Conservation (phyloP, 2,113 vertebrate species). For the Odontesthes bonariensis region DNA sequence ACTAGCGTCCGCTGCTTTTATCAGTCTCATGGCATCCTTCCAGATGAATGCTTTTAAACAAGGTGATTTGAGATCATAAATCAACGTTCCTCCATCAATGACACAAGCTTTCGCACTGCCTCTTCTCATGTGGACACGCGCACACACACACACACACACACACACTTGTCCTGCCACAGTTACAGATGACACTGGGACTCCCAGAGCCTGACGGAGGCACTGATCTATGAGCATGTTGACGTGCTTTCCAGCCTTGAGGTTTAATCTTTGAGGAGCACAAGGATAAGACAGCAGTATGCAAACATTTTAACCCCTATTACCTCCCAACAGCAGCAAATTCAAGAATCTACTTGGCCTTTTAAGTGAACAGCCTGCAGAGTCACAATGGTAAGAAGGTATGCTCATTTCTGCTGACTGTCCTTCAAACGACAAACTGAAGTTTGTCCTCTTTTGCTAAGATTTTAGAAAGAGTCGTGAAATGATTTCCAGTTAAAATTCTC, state of each 20-base stretch:
- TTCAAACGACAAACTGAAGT: slow-evolving; percentile 19
- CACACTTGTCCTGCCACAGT: neutral
- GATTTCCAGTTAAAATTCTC: neutral
- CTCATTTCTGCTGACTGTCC: slow-evolving; percentile 38
- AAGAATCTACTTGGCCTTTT: slow-evolving; percentile 32
- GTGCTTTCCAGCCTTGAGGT: slow-evolving; percentile 8
- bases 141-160: neutral
- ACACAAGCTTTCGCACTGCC: neutral
- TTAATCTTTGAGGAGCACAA: slow-evolving; percentile 9
- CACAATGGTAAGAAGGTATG: slow-evolving; percentile 9
- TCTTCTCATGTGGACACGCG: slow-evolving; percentile 17
- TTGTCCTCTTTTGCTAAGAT: neutral
- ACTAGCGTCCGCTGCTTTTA: neutral
- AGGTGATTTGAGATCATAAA: slow-evolving; percentile 22
- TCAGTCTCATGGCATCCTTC: slow-evolving; percentile 11
- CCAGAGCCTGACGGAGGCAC: neutral
- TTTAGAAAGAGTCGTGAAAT: neutral
- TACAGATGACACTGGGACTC: slow-evolving; percentile 13
- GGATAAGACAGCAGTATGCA: slow-evolving; percentile 13
- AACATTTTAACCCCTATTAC: slow-evolving; percentile 9
- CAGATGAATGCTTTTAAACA: slow-evolving; percentile 14
- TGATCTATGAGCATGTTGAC: slow-evolving; percentile 12
- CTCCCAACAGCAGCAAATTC: slow-evolving; percentile 9
- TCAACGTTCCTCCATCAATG: neutral
- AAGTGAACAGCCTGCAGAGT: slow-evolving; percentile 26